Percentiles rank a stretch among this genome's conserved stretches.
Conservation (phyloP, 2,113 vertebrate genomes). For the Eudyptes chrysolophus region DNA sequence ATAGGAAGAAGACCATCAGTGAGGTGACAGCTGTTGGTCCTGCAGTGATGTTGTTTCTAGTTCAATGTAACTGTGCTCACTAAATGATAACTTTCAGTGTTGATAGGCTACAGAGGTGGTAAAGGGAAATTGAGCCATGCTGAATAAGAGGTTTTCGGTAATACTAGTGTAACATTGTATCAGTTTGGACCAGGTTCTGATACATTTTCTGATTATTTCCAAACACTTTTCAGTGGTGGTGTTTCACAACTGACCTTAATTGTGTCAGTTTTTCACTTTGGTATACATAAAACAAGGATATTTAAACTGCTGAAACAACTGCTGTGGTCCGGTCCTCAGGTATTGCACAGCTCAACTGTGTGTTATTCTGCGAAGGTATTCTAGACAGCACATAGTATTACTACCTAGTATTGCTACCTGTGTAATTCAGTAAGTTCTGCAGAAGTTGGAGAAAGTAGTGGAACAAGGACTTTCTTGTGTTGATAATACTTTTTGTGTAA, state of each 20-base stretch:
- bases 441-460: neutral
- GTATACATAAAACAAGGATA: accelerated
- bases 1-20: neutral
- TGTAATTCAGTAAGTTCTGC: neutral
- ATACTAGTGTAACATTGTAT: neutral
- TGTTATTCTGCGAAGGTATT: neutral
- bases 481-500: neutral
- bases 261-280: neutral
- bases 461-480: neutral
- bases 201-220: neutral
- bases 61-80: neutral
- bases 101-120: neutral
- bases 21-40: neutral
- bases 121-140: neutral
- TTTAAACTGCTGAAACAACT: neutral
- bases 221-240: neutral
- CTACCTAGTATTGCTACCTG: neutral
- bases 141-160: neutral
- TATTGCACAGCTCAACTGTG: neutral
- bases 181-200: neutral
- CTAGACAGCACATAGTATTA: neutral
- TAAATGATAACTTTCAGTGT: neutral
- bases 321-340: neutral
- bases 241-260: neutral
- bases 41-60: neutral